Conservation (phyloP, 2,113 vertebrate species). For the Loxodonta africana region DNA sequence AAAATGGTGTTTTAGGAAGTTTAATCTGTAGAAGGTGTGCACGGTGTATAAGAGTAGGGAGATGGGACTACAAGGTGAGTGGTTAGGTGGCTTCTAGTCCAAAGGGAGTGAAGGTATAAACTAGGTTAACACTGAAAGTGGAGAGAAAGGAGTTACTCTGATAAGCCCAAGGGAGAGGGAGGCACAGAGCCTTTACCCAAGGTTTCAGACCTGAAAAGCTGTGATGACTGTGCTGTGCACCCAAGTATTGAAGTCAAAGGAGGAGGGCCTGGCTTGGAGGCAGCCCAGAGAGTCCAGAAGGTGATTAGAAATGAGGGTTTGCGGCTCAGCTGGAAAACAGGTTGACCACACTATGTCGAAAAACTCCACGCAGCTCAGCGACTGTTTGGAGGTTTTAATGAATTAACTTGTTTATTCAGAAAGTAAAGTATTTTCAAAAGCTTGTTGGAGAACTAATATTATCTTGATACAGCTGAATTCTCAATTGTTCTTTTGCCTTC, state of each 20-base stretch:
- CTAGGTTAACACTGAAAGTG: background rate
- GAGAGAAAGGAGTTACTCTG: background rate
- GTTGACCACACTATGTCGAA: background rate
- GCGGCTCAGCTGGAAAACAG: background rate
- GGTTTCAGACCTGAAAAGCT: background rate
- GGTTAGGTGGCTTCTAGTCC: background rate
- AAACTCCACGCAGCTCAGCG: background rate
- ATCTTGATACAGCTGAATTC: conserved; percentile 33
- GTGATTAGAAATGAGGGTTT: background rate
- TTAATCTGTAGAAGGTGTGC: background rate
- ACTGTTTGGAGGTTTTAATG: conserved; percentile 42
- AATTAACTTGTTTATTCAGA: conserved; percentile 47
- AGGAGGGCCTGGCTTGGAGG: background rate
- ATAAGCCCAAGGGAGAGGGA: background rate
- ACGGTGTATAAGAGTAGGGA: background rate
- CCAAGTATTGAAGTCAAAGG: background rate
- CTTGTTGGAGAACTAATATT: background rate
- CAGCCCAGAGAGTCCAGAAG: background rate
- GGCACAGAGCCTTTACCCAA: background rate
- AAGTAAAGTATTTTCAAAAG: conserved; percentile 33
- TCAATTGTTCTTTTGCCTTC: conserved; percentile 61
- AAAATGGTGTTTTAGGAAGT: background rate
- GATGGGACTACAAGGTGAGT: background rate
- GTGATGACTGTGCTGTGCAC: background rate
- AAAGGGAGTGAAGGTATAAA: background rate